These are phyloP conservation scores for mouse (Mus musculus) DNA, from an alignment of 2,113 vertebrate genomes.

Conservation along the genomic window DNA sequence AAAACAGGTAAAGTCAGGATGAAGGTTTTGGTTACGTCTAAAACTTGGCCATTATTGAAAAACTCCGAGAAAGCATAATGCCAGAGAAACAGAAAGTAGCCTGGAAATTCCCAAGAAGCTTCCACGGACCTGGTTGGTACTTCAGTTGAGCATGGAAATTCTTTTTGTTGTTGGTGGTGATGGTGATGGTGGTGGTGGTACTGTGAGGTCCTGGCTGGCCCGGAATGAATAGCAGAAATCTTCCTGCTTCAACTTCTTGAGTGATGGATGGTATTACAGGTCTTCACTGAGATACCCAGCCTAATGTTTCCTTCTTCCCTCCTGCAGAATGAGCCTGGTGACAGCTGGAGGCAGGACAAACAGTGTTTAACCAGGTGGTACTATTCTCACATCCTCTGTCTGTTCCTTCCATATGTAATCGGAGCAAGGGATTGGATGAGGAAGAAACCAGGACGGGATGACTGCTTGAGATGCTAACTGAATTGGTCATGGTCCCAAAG, in stretches of 20 bases:
- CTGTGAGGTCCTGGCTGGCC: neutral
- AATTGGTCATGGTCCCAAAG: neutral
- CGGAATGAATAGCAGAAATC: neutral
- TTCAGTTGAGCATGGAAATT: neutral
- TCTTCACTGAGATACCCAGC: neutral
- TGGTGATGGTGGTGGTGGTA: no score
- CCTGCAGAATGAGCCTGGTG: neutral
- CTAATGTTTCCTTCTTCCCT: neutral
- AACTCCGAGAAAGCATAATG: neutral
- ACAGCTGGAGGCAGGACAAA: neutral
- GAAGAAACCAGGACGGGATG: neutral
- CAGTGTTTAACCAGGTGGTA: neutral
- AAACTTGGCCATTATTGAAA: constrained; percentile 19
- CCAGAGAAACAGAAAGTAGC: neutral
- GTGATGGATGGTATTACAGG: neutral
- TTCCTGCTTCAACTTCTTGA: neutral
- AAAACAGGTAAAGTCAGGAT: neutral
- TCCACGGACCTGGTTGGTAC: neutral
- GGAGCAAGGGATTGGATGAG: neutral
- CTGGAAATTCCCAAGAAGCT: neutral
- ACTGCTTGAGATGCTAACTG: neutral
- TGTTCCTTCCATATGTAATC: neutral
- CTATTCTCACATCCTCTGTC: neutral
- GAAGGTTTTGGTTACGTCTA: neutral
- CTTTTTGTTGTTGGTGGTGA: neutral